phyloP scores from a whole-genome alignment of 2,888 invertebrate species.

The Sinotaia quadrata region DNA sequence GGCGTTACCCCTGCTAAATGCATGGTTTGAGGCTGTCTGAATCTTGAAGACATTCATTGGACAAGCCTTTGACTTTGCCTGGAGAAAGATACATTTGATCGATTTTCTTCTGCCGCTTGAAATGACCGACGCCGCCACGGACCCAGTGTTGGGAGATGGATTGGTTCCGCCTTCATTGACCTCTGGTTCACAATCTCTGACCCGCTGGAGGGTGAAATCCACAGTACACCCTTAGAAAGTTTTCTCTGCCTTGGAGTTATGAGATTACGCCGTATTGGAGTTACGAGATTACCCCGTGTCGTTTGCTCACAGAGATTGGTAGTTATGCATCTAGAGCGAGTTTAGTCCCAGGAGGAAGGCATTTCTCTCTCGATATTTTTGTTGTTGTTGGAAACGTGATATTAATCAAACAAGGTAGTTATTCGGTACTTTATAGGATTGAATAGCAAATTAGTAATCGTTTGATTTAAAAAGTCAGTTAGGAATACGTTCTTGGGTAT shows the following conservation, averaged over 20 bases:
- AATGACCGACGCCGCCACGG: constrained; percentile 18
- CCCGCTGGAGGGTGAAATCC: constrained; percentile 7
- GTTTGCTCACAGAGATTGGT: neutral
- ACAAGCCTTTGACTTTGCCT: constrained; percentile 3
- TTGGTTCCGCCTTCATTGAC: constrained; percentile 21
- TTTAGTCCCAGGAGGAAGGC: neutral
- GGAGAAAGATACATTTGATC: constrained; percentile 28
- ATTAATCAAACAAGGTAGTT: too few relatives aligned
- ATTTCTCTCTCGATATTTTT: too few relatives aligned
- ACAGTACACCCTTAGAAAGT: constrained; percentile 10
- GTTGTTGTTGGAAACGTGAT: too few relatives aligned
- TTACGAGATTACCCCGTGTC: neutral
- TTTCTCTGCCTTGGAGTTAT: neutral
- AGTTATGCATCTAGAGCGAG: neutral
- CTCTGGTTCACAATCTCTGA: constrained; percentile 22
- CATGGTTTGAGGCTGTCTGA: neutral
- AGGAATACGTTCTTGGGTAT: too few relatives aligned
- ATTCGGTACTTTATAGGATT: too few relatives aligned
- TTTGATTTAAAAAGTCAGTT: too few relatives aligned
- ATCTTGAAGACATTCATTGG: neutral
- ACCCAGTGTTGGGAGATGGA: constrained; percentile 9
- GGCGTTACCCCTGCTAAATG: neutral
- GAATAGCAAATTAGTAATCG: too few relatives aligned
- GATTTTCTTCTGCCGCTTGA: constrained; percentile 22
- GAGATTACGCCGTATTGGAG: neutral